Evolutionary conservation across 2,888 invertebrate genomes (phyloP).

Genomic region (Cactoblastis cactorum): DNA sequence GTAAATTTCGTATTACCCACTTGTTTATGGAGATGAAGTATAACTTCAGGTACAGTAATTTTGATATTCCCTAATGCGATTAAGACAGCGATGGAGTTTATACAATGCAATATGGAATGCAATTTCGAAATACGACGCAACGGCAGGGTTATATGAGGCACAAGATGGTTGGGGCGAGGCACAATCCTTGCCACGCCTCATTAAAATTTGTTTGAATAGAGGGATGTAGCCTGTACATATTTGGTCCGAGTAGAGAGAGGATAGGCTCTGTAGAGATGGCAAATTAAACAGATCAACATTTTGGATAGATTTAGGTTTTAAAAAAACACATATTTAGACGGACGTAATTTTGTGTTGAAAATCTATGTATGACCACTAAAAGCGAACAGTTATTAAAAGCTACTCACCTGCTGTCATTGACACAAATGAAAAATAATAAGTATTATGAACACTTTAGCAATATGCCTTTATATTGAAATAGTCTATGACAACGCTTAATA

Average conservation of each 20-base stretch:
- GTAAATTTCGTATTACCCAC: too few species aligned
- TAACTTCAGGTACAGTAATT: too few species aligned
- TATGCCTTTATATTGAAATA: not conserved
- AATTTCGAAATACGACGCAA: not conserved
- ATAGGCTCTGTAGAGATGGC: conserved; percentile 30
- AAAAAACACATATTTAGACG: too few species aligned
- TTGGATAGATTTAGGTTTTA: too few species aligned
- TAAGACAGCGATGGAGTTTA: not conserved
- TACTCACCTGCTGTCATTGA: conserved; percentile 2
- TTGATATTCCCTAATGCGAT: not conserved
- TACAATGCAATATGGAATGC: not conserved
- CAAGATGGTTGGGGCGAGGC: conserved; percentile 18
- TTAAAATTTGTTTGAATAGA: conserved; percentile 77
- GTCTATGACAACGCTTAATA: not conserved
- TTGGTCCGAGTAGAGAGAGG: conserved; percentile 44
- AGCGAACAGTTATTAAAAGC: not conserved
- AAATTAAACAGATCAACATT: conserved; percentile 21
- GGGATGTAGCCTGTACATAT: conserved; percentile 49
- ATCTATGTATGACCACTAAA: not conserved
- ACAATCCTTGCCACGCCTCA: conserved; percentile 51
- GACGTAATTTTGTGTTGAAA: not conserved
- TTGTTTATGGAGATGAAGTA: too few species aligned
- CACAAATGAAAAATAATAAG: not conserved
- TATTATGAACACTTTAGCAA: not conserved
- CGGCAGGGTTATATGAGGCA: not conserved